A percentile compares a stretch with the other conserved stretches of the same genome.
These are phyloP conservation scores for Deroptyus accipitrinus DNA, from an alignment of 2,113 vertebrate species.

Conservation along the genomic window DNA sequence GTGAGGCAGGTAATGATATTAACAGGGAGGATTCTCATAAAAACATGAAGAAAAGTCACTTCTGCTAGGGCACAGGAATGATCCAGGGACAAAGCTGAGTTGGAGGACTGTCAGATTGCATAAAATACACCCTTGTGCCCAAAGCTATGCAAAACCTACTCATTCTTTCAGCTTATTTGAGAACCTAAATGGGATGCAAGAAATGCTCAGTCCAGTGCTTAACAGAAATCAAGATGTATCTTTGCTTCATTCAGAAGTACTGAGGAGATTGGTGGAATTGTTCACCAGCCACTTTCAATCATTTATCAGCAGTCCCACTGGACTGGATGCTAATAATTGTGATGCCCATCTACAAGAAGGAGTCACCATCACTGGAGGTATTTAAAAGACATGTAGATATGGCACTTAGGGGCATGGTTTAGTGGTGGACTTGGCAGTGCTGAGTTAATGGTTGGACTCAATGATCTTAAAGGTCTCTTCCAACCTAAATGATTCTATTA, in stretches of 20 bases:
- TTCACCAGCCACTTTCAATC: not conserved
- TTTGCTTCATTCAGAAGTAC: not conserved
- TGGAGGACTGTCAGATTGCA: not conserved
- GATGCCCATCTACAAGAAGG: not conserved
- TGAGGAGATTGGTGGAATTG: not conserved
- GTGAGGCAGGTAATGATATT: not conserved
- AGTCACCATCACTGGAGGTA: not conserved
- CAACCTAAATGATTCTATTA: not conserved
- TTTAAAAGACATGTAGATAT: not conserved
- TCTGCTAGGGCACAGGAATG: not conserved
- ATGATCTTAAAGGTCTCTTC: not conserved
- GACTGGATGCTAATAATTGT: not conserved
- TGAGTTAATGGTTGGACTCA: not conserved
- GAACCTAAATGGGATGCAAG: not conserved
- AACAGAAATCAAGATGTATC: not conserved
- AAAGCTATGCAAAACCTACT: not conserved
- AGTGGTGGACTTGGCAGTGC: not conserved
- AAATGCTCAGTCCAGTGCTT: not conserved
- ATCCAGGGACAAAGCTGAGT: not conserved
- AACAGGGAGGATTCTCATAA: not conserved
- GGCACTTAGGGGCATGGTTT: not conserved
- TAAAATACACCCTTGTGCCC: not conserved
- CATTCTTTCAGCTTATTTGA: not conserved
- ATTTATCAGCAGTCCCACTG: not conserved
- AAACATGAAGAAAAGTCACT: not conserved